Percentiles rank a stretch among this genome's conserved stretches.
Evolutionary conservation across 2,797 vertebrate species (phyloP).

Genomic region (Leptatherina wallacei): DNA sequence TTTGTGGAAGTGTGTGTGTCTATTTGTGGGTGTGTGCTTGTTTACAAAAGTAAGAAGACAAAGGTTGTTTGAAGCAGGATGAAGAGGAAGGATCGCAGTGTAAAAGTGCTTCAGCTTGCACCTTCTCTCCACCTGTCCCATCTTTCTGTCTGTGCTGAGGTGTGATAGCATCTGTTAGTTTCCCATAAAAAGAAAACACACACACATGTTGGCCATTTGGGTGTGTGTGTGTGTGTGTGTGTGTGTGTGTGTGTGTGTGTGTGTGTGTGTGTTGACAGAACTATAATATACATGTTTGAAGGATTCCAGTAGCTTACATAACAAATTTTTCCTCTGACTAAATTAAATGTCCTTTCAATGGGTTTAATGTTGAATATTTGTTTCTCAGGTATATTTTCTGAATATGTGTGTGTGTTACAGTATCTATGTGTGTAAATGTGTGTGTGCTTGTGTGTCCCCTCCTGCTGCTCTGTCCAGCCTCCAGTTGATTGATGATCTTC

Average conservation of each 20-base stretch:
- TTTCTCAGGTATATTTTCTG: conserved; percentile 25
- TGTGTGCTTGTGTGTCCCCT: conserved; percentile 47
- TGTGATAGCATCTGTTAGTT: conserved; percentile 47
- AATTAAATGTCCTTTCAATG: conserved; percentile 6
- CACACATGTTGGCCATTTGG: conserved; percentile 11
- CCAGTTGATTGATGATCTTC: conserved; percentile 86
- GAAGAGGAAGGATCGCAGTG: conserved; percentile 20
- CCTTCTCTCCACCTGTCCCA: conserved; percentile 22
- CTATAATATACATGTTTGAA: background rate
- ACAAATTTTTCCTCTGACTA: background rate
- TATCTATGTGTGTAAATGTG: conserved; percentile 34
- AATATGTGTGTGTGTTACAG: conserved; percentile 32
- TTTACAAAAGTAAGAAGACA: conserved; percentile 41
- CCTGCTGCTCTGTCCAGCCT: conserved; percentile 82
- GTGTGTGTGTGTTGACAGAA: conserved; percentile 2
- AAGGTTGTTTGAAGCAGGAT: conserved; percentile 38
- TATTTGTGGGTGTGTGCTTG: conserved; percentile 35
- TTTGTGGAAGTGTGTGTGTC: conserved; percentile 46
- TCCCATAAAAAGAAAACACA: conserved; percentile 38
- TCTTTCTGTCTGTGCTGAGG: conserved; percentile 10
- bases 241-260: background rate
- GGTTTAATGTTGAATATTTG: conserved; percentile 1
- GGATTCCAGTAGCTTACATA: background rate
- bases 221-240: conserved; percentile 15
- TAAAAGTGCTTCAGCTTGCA: conserved; percentile 16